These are phyloP conservation scores for Actinia tenebrosa DNA, from an alignment of 64 coral and sea anemone species.

Conservation along the genomic window DNA sequence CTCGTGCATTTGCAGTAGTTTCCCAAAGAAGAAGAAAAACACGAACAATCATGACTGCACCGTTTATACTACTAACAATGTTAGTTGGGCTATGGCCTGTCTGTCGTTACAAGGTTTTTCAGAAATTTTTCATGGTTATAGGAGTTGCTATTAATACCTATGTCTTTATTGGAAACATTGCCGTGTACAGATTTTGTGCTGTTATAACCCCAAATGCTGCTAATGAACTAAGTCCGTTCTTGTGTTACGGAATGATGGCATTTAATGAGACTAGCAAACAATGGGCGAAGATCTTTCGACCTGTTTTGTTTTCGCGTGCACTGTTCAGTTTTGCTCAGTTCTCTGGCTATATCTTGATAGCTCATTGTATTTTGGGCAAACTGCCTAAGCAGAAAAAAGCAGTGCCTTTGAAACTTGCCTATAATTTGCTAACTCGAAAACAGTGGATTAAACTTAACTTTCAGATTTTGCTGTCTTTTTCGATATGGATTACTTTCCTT, in stretches of 20 bases:
- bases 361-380: background rate
- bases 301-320: slow-evolving; percentile 4
- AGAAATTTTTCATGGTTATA: background rate
- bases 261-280: background rate
- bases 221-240: slow-evolving; percentile 13
- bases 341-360: slow-evolving; percentile 6
- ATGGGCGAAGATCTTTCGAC: background rate
- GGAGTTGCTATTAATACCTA: background rate
- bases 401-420: background rate
- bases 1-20: background rate
- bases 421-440: background rate
- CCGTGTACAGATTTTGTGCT: background rate
- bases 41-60: background rate
- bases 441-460: slow-evolving; percentile 19
- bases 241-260: slow-evolving; percentile 2
- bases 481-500: background rate
- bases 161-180: slow-evolving; percentile 5
- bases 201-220: background rate
- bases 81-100: background rate
- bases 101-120: background rate
- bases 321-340: slow-evolving; percentile 14
- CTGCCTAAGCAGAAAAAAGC: background rate
- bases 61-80: background rate
- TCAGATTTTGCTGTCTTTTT: slow-evolving; percentile 18
- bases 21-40: background rate